Evolutionary conservation across 1,140 invertebrate species (phyloP).

Genomic region (Zaprionus inermis): DNA sequence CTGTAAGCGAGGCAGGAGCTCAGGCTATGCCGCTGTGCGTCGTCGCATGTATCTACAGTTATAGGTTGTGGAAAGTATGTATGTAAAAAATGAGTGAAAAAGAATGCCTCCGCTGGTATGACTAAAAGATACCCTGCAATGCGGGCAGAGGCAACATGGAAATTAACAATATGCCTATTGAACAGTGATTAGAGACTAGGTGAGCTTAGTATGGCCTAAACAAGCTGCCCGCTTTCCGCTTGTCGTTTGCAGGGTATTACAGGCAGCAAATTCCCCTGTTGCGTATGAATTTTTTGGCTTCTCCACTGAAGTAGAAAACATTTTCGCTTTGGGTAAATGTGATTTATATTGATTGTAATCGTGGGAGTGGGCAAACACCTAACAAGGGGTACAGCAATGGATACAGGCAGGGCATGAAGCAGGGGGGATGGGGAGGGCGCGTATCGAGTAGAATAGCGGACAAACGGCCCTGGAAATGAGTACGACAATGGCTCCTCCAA

Average conservation of each 20-base stretch:
- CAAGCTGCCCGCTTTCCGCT: not conserved
- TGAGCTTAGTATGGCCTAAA: not conserved
- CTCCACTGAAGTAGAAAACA: slow-evolving; percentile 77
- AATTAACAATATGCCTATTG: not conserved
- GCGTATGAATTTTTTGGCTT: slow-evolving; percentile 81
- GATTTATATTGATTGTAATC: slow-evolving; percentile 83
- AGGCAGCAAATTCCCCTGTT: slow-evolving; percentile 75
- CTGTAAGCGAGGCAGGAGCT: not conserved
- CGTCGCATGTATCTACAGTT: slow-evolving; percentile 44
- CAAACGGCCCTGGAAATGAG: slow-evolving; percentile 60
- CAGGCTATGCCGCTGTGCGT: slow-evolving; percentile 12
- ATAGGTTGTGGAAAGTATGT: slow-evolving; percentile 51
- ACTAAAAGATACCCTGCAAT: slow-evolving; percentile 6
- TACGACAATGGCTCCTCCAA: slow-evolving; percentile 15
- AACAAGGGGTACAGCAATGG: slow-evolving; percentile 47
- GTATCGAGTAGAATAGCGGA: slow-evolving; percentile 63
- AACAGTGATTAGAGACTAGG: not conserved
- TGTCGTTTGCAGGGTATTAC: slow-evolving; percentile 13
- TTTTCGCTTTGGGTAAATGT: slow-evolving; percentile 83
- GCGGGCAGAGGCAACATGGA: not conserved
- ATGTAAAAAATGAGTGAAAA: slow-evolving; percentile 25
- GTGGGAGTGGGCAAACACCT: slow-evolving; percentile 61
- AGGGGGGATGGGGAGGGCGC: not conserved
- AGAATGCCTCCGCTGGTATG: not conserved
- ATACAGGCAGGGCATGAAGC: not conserved